Percentiles rank a stretch among this genome's conserved stretches.
Conservation (phyloP, 2,113 vertebrate species). For the Zosterops hypoxanthus region DNA sequence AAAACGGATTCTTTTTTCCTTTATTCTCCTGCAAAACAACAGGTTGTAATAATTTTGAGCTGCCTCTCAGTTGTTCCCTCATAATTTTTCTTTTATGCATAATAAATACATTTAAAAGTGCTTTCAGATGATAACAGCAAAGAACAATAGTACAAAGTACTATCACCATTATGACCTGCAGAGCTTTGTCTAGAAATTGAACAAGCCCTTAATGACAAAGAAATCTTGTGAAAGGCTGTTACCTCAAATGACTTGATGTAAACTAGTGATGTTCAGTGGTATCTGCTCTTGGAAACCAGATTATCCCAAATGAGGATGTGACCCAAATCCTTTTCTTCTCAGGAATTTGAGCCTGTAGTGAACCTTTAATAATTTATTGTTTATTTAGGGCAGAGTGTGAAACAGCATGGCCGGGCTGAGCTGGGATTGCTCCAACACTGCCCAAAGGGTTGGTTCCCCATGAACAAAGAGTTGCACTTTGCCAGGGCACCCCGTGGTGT, state of each 20-base stretch:
- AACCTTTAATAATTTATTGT: neutral
- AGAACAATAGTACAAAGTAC: neutral
- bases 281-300: neutral
- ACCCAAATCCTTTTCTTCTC: neutral
- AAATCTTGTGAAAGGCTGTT: neutral
- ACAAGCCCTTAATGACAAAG: neutral
- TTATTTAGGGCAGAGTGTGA: neutral
- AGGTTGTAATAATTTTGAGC: neutral
- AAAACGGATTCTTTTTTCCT: neutral
- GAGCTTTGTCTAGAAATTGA: neutral
- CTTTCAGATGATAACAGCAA: neutral
- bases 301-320: neutral
- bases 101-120: neutral
- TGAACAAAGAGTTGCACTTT: neutral
- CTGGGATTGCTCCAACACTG: neutral
- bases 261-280: neutral
- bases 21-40: constrained; percentile 13
- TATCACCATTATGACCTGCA: neutral
- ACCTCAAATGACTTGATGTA: neutral
- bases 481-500: accelerated
- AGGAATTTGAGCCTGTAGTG: neutral
- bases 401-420: accelerated
- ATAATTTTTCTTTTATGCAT: neutral
- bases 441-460: accelerated
- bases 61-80: neutral